A percentile compares a stretch with the other conserved stretches of the same genome.
phyloP scores from a whole-genome alignment of 2,888 invertebrate species.

The Pyrochroa serraticornis region DNA sequence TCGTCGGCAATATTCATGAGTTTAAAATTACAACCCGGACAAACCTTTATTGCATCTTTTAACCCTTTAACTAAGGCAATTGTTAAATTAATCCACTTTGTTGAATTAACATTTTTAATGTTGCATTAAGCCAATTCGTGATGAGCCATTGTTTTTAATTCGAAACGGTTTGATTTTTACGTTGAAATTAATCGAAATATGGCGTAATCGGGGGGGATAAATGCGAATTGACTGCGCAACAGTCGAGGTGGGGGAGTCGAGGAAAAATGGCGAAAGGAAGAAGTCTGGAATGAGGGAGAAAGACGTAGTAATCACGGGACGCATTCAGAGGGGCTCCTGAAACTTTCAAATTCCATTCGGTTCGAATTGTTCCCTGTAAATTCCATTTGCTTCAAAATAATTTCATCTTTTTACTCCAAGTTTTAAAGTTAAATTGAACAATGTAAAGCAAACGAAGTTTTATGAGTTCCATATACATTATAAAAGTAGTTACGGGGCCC shows the following conservation, averaged over 20 bases:
- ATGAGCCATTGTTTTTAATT: conserved; percentile 24
- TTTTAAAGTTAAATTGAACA: conserved; percentile 55
- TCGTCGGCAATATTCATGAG: conserved; percentile 27
- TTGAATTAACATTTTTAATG: conserved; percentile 32
- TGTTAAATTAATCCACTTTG: conserved; percentile 33
- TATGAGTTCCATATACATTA: conserved; percentile 55
- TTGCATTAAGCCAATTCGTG: conserved; percentile 20
- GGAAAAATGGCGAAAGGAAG: conserved; percentile 6
- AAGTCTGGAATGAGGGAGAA: not conserved
- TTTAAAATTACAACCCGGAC: conserved; percentile 29
- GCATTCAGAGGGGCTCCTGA: conserved; percentile 10
- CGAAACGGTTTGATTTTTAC: conserved; percentile 1
- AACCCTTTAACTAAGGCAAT: conserved; percentile 32
- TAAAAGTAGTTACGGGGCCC: conserved; percentile 52
- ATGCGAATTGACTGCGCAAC: conserved; percentile 1
- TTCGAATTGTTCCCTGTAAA: conserved; percentile 48
- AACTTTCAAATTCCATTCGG: conserved; percentile 34
- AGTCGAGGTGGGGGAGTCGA: not conserved
- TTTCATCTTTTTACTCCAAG: conserved; percentile 51
- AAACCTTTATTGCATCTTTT: conserved; percentile 30
- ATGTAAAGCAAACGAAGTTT: conserved; percentile 55
- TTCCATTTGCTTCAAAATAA: conserved; percentile 56
- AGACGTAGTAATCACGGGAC: conserved; percentile 20
- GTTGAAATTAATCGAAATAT: not conserved
- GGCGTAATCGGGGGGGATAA: not conserved